Evolutionary conservation across 1,140 invertebrate genomes (phyloP).

Genomic region (Melanaphis sacchari): DNA sequence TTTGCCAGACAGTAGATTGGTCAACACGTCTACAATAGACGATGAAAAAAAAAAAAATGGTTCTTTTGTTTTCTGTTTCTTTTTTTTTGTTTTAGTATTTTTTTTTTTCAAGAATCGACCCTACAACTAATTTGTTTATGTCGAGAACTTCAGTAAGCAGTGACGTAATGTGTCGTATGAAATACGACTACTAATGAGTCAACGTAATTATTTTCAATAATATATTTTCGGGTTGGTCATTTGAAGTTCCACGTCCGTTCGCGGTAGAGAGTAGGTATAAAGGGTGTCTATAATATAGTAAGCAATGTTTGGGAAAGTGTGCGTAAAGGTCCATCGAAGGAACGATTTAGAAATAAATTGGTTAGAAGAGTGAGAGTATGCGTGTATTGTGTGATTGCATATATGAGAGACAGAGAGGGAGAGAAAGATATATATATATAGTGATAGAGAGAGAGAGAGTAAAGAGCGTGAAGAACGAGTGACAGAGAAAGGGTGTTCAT

Average conservation of each 20-base stretch:
- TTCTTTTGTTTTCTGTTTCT: not conserved
- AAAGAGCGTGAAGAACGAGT: not conserved
- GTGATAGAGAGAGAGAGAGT: not conserved
- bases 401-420: too few relatives aligned
- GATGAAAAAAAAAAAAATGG: not conserved
- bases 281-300: not conserved
- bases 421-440: not conserved
- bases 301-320: not conserved
- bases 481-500: not conserved
- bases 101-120: not conserved
- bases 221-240: not conserved
- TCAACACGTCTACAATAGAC: not conserved
- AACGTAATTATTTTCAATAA: not conserved
- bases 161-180: not conserved
- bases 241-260: not conserved
- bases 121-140: not conserved
- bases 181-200: conserved; percentile 5
- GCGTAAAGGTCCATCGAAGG: not conserved
- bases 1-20: not conserved
- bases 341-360: conserved; percentile 6
- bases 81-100: not conserved
- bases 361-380: not conserved
- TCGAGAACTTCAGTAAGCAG: not conserved
- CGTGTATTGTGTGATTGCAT: not conserved
- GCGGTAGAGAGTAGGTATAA: not conserved